Evolutionary conservation across 2,113 vertebrate species (phyloP).

Genomic region (Dromas ardeola): DNA sequence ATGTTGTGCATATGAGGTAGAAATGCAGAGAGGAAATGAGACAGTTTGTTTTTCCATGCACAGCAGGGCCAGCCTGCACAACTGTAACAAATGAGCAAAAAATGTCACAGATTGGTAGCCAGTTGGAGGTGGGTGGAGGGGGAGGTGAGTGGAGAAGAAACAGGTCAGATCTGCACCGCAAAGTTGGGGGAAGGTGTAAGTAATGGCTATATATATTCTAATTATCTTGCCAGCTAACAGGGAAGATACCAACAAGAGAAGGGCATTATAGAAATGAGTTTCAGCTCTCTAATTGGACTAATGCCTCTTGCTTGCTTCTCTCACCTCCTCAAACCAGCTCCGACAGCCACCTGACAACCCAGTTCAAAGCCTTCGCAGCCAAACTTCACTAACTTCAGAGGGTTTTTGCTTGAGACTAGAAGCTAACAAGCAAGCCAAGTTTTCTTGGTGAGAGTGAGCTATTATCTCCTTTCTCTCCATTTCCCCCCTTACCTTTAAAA

Average conservation of each 20-base stretch:
- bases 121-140: conserved; percentile 62
- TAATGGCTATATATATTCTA: conserved; percentile 7
- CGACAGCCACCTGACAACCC: not conserved
- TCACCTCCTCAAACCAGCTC: not conserved
- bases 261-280: not conserved
- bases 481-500: not conserved
- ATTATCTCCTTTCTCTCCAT: not conserved
- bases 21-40: conserved; percentile 40
- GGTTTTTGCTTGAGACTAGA: not conserved
- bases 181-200: not conserved
- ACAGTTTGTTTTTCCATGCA: conserved; percentile 7
- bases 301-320: not conserved
- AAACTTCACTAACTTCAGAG: not conserved
- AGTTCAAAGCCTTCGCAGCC: not conserved
- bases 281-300: not conserved
- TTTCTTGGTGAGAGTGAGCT: not conserved
- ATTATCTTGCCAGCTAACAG: not conserved
- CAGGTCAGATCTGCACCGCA: conserved; percentile 13
- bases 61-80: not conserved
- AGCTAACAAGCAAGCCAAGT: not conserved
- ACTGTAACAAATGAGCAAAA: conserved; percentile 67
- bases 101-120: conserved; percentile 55
- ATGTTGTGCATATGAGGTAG: conserved; percentile 9
- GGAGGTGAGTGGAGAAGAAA: conserved; percentile 9
- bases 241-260: not conserved